These are phyloP conservation scores for Chelonia mydas DNA, from an alignment of 2,797 vertebrate genomes.

Conservation along the genomic window DNA sequence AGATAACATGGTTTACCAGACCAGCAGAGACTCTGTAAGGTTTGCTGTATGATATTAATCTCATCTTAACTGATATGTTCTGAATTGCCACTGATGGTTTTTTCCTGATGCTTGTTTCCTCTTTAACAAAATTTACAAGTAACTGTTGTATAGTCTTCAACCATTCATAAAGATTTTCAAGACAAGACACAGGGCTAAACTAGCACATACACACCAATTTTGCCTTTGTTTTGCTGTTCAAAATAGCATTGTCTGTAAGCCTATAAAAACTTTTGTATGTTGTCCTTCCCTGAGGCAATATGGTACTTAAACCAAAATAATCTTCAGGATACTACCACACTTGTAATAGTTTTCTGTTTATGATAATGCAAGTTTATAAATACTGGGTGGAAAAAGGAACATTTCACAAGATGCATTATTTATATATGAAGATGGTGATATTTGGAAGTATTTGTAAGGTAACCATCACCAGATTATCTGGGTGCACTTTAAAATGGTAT, in stretches of 20 bases:
- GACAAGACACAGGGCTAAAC: background rate
- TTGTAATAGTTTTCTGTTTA: background rate
- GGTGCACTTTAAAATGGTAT: background rate
- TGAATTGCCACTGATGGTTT: background rate
- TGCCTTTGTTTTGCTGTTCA: background rate
- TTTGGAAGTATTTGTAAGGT: constrained; percentile 2
- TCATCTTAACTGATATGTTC: background rate
- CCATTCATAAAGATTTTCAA: background rate
- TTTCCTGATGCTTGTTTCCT: background rate
- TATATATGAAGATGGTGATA: background rate
- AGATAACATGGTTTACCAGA: background rate
- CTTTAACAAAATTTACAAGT: background rate
- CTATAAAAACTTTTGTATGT: background rate
- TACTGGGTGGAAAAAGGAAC: background rate
- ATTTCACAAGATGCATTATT: background rate
- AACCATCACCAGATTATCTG: background rate
- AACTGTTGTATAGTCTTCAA: background rate
- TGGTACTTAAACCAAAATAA: background rate
- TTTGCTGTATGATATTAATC: background rate
- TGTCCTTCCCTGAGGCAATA: background rate
- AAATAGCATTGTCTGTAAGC: background rate
- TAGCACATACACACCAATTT: background rate
- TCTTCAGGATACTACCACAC: background rate
- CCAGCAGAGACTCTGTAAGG: background rate
- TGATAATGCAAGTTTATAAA: background rate